Conservation (phyloP, 2,888 invertebrate genomes). For the Nematopogon swammerdamellus region DNA sequence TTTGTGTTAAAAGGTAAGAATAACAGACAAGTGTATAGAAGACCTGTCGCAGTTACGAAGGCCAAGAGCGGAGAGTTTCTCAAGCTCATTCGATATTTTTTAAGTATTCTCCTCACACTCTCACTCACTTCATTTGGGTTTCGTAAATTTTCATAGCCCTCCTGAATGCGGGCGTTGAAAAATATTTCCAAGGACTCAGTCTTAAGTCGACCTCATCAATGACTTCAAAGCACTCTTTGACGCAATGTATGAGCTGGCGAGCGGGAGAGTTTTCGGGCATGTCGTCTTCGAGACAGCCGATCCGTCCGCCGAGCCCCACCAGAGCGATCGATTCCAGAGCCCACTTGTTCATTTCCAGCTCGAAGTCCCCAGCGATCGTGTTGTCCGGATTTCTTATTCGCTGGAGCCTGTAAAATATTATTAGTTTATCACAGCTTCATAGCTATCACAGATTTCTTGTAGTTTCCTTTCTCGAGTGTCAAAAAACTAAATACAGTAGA, state of each 20-base stretch:
- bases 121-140: neutral
- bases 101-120: no score
- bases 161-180: slow-evolving; percentile 24
- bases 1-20: no score
- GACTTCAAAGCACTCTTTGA: slow-evolving; percentile 24
- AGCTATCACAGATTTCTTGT: no score
- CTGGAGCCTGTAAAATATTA: neutral
- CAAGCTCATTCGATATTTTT: no score
- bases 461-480: no score
- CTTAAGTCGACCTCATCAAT: slow-evolving; percentile 26
- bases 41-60: no score
- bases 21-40: no score
- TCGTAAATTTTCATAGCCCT: slow-evolving; percentile 21
- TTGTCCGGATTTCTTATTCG: neutral
- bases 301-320: slow-evolving; percentile 13
- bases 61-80: no score
- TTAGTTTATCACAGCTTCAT: no score
- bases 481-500: no score
- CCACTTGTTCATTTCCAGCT: slow-evolving; percentile 15
- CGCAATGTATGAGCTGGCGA: slow-evolving; percentile 14
- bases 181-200: slow-evolving; percentile 26
- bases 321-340: slow-evolving; percentile 14
- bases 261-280: slow-evolving; percentile 12
- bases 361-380: slow-evolving; percentile 6
- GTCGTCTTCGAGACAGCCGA: slow-evolving; percentile 14